Percentiles rank a stretch among this genome's conserved stretches.
These are phyloP conservation scores for Etia nguti DNA, from an alignment of 2,113 vertebrate species.

Conservation along the genomic window DNA sequence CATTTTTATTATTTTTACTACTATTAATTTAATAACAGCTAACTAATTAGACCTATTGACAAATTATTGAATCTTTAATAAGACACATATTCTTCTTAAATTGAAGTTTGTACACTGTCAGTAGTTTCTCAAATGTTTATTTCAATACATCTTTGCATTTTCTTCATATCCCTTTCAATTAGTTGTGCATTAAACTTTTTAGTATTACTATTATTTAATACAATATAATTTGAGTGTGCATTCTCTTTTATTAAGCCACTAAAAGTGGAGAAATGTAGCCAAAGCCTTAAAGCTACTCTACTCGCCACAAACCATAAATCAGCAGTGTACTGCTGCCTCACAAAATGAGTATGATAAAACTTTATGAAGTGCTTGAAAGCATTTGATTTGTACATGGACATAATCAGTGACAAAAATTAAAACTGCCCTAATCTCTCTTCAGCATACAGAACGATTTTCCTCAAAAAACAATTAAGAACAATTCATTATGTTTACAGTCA, in stretches of 20 bases:
- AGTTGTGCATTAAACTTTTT: background rate
- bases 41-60: background rate
- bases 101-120: background rate
- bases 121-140: background rate
- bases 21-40: background rate
- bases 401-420: constrained; percentile 13
- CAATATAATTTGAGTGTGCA: background rate
- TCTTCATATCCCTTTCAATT: background rate
- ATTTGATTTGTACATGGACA: constrained; percentile 6
- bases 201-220: background rate
- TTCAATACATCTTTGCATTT: background rate
- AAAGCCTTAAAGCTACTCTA: background rate
- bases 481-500: constrained; percentile 26
- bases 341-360: constrained; percentile 20
- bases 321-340: background rate
- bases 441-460: background rate
- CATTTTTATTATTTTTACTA: background rate
- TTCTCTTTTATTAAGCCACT: background rate
- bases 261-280: background rate
- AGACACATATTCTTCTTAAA: background rate
- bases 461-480: constrained; percentile 13
- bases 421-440: constrained; percentile 16
- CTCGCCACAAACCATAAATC: background rate
- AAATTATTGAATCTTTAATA: background rate
- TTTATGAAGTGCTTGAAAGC: constrained; percentile 24